Base-by-base conservation (phyloP, 2,888 invertebrate species). In the Rhopalosiphum nymphaeae region DNA sequence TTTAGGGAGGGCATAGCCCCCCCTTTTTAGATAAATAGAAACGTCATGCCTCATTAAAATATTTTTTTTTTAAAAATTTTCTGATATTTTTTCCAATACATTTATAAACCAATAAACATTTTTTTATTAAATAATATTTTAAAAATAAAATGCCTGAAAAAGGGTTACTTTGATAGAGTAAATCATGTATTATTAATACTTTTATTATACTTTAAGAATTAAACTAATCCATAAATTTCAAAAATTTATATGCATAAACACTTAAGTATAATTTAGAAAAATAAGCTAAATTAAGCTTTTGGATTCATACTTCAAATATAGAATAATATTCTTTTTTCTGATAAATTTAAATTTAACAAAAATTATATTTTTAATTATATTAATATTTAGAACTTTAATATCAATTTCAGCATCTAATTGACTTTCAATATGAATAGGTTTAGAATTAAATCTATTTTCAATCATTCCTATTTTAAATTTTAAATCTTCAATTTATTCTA, bases 311-410 rank as follows among this genome's bases (percentile, higher is more conserved):
- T 84, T 42, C 78, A 91, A 84, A 42, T 84, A 91, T 84, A 91
- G 36, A 91, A 53, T 84, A 84, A 36, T 1, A 53, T 53, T 67
- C 46, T 49, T 90, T 67, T 90, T 91, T 84, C 84, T 91, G 36
- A 84, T 91, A n/a, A 91, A 91, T 91, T 91, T 84, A 91, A 91
- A 91, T 91, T 84, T 91, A 67, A 90, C 90, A 49, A 84, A 84
- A 91, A 56, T 84, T 53, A 21, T 42, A 49, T 84, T 53, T 85
- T 13, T 91, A 9, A 56, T 0, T 13, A 36, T 84, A 56, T 16
- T 91, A 56, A 85, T 85, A 7, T 44, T 91, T 29, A 85, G 91
- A 42, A 21, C 91, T 42, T 21, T 91, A 44, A 53, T 91, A n/a
- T 42, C 91, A 91, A 84, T 91, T 16, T 91, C 91, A 7, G 42